Conservation (phyloP, 1,140 invertebrate genomes). For the Temnothorax curvispinosus region DNA sequence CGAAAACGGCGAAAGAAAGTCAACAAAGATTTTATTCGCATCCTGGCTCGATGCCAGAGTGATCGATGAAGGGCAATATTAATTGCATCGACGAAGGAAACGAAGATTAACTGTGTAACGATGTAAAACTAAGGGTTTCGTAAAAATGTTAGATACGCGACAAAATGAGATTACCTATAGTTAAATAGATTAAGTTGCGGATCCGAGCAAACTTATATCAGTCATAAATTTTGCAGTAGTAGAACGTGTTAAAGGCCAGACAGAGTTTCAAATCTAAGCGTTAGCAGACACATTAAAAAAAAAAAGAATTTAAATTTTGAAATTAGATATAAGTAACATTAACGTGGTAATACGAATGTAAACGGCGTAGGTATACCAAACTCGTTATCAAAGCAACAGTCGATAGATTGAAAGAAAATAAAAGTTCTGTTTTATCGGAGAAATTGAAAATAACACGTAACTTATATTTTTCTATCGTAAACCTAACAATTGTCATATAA, state of each 20-base stretch:
- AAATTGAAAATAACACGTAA: conserved; percentile 2
- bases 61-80: conserved; percentile 53
- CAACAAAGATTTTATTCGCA: conserved; percentile 45
- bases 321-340: background rate
- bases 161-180: background rate
- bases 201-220: background rate
- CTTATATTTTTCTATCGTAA: background rate
- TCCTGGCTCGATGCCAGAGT: conserved; percentile 11
- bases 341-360: background rate
- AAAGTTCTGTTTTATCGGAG: background rate
- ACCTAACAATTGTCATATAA: background rate
- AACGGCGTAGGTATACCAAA: background rate
- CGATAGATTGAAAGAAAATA: conserved; percentile 15
- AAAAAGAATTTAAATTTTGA: background rate
- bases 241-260: background rate
- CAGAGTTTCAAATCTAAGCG: background rate
- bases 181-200: background rate
- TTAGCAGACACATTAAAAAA: background rate
- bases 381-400: background rate
- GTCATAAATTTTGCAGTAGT: background rate
- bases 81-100: conserved; percentile 24
- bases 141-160: conserved; percentile 18
- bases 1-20: conserved; percentile 17
- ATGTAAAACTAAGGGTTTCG: conserved; percentile 22
- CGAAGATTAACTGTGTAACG: conserved; percentile 25